Evolutionary conservation across 1,140 invertebrate species (phyloP).

Genomic region (Oncopeltus fasciatus): DNA sequence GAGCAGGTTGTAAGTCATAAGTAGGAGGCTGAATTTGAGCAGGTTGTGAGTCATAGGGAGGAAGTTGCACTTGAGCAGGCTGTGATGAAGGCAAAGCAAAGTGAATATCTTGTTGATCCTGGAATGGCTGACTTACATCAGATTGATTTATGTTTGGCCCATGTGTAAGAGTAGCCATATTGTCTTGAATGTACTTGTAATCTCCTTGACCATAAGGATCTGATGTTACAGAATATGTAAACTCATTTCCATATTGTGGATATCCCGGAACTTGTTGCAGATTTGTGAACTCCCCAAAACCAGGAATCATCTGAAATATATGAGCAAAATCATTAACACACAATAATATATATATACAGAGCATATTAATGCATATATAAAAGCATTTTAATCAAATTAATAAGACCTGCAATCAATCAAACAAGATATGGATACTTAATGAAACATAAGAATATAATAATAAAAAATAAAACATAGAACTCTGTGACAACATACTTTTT

Average conservation of each 20-base stretch:
- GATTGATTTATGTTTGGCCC: background rate
- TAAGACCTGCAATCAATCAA: too few relatives aligned
- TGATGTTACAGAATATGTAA: background rate
- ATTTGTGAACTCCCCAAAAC: background rate
- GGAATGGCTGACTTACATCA: background rate
- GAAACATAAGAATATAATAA: too few relatives aligned
- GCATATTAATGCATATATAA: too few relatives aligned
- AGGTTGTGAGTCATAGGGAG: background rate
- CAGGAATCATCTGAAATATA: background rate
- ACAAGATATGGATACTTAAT: too few relatives aligned
- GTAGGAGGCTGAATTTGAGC: background rate
- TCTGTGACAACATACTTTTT: too few relatives aligned
- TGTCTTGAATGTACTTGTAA: background rate
- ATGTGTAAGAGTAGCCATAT: background rate
- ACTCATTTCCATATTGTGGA: background rate
- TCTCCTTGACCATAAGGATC: background rate
- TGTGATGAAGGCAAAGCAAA: conserved; percentile 3
- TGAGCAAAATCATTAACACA: too few relatives aligned
- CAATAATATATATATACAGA: too few relatives aligned
- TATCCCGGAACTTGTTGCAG: background rate
- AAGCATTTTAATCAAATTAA: too few relatives aligned
- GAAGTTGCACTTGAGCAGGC: conserved; percentile 1
- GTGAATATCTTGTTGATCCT: conserved; percentile 3
- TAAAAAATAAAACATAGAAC: too few relatives aligned
- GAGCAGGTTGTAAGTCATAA: conserved; percentile 3